Evolutionary conservation across 2,888 invertebrate species (phyloP), one percentile per base, ranked within the genome.

Genomic region (Idaea biselata): DNA sequence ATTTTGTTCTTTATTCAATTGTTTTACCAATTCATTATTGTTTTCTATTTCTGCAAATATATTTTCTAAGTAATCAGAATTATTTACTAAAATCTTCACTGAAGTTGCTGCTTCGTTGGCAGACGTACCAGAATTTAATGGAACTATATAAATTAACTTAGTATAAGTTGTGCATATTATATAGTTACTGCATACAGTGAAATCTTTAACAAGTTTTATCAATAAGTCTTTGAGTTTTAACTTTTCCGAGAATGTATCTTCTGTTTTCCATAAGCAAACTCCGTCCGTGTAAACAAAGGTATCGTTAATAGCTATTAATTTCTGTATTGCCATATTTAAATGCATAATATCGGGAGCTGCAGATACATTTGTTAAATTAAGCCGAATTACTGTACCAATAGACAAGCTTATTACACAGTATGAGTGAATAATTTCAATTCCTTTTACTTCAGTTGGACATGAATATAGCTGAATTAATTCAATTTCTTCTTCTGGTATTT

Each of bases 101-200:
- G 85, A 61, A 63, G 73, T 81, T 67, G 86, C 87, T 33, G 80
- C 77, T 1, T 79, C 74, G 1, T 69, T 60, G 18, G 70, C 63
- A 8, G 67, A 55, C 64, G 56, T 18, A 18, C 17, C 16, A 18
- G 56, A 18, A 16, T 56, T 56, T 14, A 84, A 58, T 1, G 73
- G 62, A 63, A 90, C 81, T 66, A 72, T 74, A 66, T 91, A 89
- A 55, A 89, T 72, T 16, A 85, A 66, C 63, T 88, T 81, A 8
- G 73, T 73, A 62, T 75, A 91, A 63, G 91, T 87, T 1, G 86
- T 85, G 67, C 89, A 89, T 18, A 91, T 72, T 6, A 91, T 70
- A 72, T 78, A 73, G 60, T 86, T 79, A 14, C 74, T 80, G 58
- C 76, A 70, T 58, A 68, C 76, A 16, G 78, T 63, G 60, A 92